Evolutionary conservation across 2,888 invertebrate genomes (phyloP).

Genomic region (Mesorhabditis sp.): DNA sequence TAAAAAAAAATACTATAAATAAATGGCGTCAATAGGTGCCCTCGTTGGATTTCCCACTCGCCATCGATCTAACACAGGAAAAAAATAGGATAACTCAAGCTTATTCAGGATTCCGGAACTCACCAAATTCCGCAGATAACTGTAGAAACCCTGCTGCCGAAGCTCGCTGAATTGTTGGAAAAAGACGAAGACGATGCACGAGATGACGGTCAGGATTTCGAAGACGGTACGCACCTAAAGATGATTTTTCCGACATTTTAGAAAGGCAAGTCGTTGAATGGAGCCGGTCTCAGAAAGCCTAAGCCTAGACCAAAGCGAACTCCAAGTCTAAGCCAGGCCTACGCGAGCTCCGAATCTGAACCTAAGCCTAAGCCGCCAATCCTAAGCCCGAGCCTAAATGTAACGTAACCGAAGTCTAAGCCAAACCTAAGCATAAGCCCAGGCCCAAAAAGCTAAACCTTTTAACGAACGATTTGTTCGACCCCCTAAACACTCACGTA

Average conservation of each 20-base stretch:
- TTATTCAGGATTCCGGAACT: conserved; percentile 44
- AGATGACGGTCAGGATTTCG: conserved; percentile 79
- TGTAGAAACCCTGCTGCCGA: conserved; percentile 83
- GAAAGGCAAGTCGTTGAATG: not conserved
- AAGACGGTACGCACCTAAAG: conserved; percentile 69
- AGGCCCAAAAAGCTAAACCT: too few species aligned
- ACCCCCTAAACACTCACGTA: conserved; percentile 47
- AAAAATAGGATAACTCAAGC: not conserved
- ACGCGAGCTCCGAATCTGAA: too few species aligned
- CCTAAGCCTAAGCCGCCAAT: not conserved
- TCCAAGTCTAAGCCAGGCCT: not conserved
- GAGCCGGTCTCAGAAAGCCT: not conserved
- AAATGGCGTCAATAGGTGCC: too few species aligned
- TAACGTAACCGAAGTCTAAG: not conserved
- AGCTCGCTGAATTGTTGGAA: conserved; percentile 91
- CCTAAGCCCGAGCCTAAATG: not conserved
- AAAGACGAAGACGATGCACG: conserved; percentile 81
- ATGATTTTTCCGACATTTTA: not conserved
- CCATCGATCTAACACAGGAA: not conserved
- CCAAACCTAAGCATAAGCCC: not conserved
- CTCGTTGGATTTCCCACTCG: too few species aligned
- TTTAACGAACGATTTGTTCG: conserved; percentile 3
- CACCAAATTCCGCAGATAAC: conserved; percentile 87
- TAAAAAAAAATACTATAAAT: not conserved
- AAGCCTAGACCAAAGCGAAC: not conserved